Conservation (phyloP, 2,888 invertebrate genomes). For the Cyaniris semiargus region DNA sequence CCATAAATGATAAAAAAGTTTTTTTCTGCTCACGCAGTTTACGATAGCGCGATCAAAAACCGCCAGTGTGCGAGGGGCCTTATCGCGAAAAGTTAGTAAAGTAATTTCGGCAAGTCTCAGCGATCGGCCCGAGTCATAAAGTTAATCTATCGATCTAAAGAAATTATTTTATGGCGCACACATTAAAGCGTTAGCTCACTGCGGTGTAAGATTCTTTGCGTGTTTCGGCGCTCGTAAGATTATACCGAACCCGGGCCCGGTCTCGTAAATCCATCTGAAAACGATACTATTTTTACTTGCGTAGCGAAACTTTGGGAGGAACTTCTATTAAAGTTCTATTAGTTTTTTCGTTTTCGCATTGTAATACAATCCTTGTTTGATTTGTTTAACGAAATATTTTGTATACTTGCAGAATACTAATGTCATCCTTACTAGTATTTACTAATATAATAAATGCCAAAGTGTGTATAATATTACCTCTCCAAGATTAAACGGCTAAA, state of each 20-base stretch:
- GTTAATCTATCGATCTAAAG: slow-evolving; percentile 36
- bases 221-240: slow-evolving; percentile 44
- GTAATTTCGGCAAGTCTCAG: background rate
- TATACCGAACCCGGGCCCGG: slow-evolving; percentile 40
- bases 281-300: slow-evolving; percentile 25
- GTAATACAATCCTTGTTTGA: background rate
- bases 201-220: slow-evolving; percentile 43
- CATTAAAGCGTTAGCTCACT: slow-evolving; percentile 41
- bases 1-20: background rate
- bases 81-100: slow-evolving; percentile 2
- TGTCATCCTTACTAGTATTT: too few relatives aligned
- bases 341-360: background rate
- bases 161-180: slow-evolving; percentile 42
- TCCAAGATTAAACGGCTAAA: too few relatives aligned
- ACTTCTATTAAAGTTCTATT: background rate
- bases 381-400: too few relatives aligned
- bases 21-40: background rate
- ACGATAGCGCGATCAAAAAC: background rate
- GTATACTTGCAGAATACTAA: too few relatives aligned
- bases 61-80: background rate
- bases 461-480: too few relatives aligned
- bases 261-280: slow-evolving; percentile 35
- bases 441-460: too few relatives aligned
- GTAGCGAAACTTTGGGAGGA: background rate
- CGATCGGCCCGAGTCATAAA: slow-evolving; percentile 31